A percentile compares a stretch with the other conserved stretches of the same genome.
phyloP scores from a whole-genome alignment of 2,888 invertebrate genomes.

The Drosophila longiperda region DNA sequence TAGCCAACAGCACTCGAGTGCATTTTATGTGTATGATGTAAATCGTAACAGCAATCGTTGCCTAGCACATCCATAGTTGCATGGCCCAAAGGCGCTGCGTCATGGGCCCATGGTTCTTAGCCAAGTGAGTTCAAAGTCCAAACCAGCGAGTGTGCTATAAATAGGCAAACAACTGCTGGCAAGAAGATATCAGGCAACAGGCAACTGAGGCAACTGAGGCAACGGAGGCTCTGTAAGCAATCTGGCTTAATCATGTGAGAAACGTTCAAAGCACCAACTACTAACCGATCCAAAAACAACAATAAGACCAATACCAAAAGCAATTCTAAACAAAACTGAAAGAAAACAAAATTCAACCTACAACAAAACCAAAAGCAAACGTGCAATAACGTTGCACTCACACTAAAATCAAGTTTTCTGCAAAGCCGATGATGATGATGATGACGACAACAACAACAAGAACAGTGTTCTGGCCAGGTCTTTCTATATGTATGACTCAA shows the following conservation, averaged over 20 bases:
- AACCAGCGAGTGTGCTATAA: constrained; percentile 61
- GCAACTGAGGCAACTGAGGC: neutral
- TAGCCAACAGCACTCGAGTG: constrained; percentile 54
- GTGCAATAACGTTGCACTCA: constrained; percentile 47
- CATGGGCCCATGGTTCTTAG: constrained; percentile 57
- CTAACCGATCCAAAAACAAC: constrained; percentile 46
- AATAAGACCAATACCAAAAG: constrained; percentile 26
- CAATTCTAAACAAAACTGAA: constrained; percentile 21
- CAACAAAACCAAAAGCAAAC: constrained; percentile 30
- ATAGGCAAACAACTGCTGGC: constrained; percentile 65
- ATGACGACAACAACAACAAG: constrained; percentile 23
- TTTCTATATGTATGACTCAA: constrained; percentile 62
- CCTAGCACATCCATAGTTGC: constrained; percentile 7
- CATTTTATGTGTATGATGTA: constrained; percentile 46
- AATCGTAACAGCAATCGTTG: constrained; percentile 55
- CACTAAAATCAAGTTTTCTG: constrained; percentile 49
- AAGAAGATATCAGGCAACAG: constrained; percentile 18
- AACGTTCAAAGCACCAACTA: constrained; percentile 56
- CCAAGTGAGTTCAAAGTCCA: constrained; percentile 66
- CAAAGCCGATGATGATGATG: constrained; percentile 36
- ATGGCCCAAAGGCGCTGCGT: constrained; percentile 62
- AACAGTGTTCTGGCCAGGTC: constrained; percentile 61
- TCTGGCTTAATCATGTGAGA: constrained; percentile 81
- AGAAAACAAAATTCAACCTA: constrained; percentile 24
- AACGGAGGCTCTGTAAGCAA: constrained; percentile 65